Conservation (phyloP, 1,140 invertebrate genomes). For the Lineus longissimus region DNA sequence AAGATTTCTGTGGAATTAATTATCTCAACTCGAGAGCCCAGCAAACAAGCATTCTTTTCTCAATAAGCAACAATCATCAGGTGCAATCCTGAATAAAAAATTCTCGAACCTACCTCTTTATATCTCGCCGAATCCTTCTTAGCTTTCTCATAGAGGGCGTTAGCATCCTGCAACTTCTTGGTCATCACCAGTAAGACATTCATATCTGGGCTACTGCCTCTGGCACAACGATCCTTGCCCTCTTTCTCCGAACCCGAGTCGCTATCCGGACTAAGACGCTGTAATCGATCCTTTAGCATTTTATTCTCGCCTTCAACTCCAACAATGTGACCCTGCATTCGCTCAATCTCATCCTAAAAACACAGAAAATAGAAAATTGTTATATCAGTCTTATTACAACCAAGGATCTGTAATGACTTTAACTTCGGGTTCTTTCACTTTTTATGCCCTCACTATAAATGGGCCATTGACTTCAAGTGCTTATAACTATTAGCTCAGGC, state of each 20-base stretch:
- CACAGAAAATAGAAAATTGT: not conserved
- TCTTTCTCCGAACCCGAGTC: conserved; percentile 7
- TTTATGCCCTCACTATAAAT: too few relatives aligned
- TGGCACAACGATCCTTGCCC: not conserved
- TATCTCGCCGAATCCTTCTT: conserved; percentile 28
- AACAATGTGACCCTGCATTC: conserved; percentile 23
- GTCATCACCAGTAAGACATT: conserved; percentile 20
- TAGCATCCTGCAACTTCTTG: conserved; percentile 34
- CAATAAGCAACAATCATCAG: too few relatives aligned
- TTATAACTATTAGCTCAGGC: too few relatives aligned
- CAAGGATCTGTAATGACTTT: not conserved
- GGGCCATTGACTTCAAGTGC: too few relatives aligned
- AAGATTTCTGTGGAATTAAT: too few relatives aligned
- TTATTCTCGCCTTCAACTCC: conserved; percentile 28
- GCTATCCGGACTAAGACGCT: conserved; percentile 6
- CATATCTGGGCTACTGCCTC: not conserved
- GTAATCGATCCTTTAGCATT: conserved; percentile 20
- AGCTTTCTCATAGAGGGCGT: conserved; percentile 27
- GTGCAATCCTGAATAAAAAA: too few relatives aligned
- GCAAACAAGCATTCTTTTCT: too few relatives aligned
- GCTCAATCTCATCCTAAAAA: conserved; percentile 29
- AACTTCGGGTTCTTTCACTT: too few relatives aligned
- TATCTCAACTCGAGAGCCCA: too few relatives aligned
- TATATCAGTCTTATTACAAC: too few relatives aligned
- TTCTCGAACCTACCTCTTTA: conserved; percentile 26